Evolutionary conservation across 2,797 vertebrate species (phyloP).

Genomic region (Mormyrus hasselquistii): DNA sequence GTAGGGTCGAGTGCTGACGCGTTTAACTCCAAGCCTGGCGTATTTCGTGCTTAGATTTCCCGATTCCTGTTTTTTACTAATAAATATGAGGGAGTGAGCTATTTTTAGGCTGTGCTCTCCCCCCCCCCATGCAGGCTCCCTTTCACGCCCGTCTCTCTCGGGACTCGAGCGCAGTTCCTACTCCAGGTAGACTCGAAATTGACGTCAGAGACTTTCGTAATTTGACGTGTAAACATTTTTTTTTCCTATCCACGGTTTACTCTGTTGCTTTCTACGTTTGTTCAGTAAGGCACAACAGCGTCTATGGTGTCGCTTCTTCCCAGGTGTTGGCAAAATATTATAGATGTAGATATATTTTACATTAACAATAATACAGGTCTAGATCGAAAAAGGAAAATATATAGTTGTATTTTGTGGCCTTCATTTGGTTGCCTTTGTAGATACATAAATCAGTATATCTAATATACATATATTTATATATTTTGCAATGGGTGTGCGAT

Average conservation of each 20-base stretch:
- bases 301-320: conserved; percentile 33
- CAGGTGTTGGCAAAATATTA: conserved; percentile 17
- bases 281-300: conserved; percentile 38
- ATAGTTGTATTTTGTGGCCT: conserved; percentile 17
- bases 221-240: conserved; percentile 79
- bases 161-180: conserved; percentile 64
- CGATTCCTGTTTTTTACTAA: conserved; percentile 1
- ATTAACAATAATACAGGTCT: conserved; percentile 13
- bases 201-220: conserved; percentile 84
- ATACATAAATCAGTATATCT: conserved; percentile 27
- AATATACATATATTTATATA: conserved; percentile 37
- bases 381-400: conserved; percentile 11
- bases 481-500: conserved; percentile 72
- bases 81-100: conserved; percentile 25
- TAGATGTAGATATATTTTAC: conserved; percentile 13
- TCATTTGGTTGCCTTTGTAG: conserved; percentile 19
- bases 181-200: conserved; percentile 70
- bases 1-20: not conserved
- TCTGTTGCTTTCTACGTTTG: conserved; percentile 44
- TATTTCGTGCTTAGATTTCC: not conserved
- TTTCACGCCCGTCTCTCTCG: conserved; percentile 44
- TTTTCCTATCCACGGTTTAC: conserved; percentile 53
- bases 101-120: conserved; percentile 48
- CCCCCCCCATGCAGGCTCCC: not conserved
- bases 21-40: not conserved